Base-by-base conservation (phyloP, 92 coral and sea anemone genomes). In the Bergia puertoricense region DNA sequence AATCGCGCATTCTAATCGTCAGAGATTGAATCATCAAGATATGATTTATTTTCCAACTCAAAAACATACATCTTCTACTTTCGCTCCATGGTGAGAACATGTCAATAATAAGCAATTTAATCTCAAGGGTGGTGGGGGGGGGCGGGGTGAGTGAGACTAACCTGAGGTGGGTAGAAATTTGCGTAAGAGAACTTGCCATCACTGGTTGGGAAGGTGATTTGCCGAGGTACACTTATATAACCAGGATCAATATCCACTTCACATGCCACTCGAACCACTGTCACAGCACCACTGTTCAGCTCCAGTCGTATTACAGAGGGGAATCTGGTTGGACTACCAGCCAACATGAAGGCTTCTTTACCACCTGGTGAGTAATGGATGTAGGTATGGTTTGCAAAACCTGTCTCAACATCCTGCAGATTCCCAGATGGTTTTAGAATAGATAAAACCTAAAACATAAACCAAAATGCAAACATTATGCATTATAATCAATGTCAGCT, bases 161-260 rank as follows among this genome's bases (percentile, higher is more conserved):
- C 98, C 98, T 92, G 89, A 8, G 98, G 98, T 42, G 96, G 92
- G 56, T 96, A 96, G 81, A 91, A 91, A 80, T 90, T 95, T 13
- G 93, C 98, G 89, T 96, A 84, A 23, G 96, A 86, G 41, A 79
- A 85, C 62, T 82, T 90, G 22, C 81, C 90, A 76, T 92, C 94
- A 8, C 92, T 90, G 45, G 98, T 96, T 22, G 92, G 93, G 89
- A 90, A 94, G 9, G 92, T 76, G 77, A 91, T 88, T 79, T 94
- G 90, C 80, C 68, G 80, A 18, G 98, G 98, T 67, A 80, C 80
- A 88, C 98, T 96, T 23, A 81, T 86, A 74, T 94, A 96, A 37
- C 84, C 96, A 54, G 89, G 38, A 80, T 93, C 94, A 73, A 93
- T 71, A 20, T 69, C 88, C 67, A 74, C 72, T n/a, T 67, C 76